A percentile compares a stretch with the other conserved stretches of the same genome.
Conservation (phyloP, 2,888 invertebrate genomes). For the Pomacea canaliculata region DNA sequence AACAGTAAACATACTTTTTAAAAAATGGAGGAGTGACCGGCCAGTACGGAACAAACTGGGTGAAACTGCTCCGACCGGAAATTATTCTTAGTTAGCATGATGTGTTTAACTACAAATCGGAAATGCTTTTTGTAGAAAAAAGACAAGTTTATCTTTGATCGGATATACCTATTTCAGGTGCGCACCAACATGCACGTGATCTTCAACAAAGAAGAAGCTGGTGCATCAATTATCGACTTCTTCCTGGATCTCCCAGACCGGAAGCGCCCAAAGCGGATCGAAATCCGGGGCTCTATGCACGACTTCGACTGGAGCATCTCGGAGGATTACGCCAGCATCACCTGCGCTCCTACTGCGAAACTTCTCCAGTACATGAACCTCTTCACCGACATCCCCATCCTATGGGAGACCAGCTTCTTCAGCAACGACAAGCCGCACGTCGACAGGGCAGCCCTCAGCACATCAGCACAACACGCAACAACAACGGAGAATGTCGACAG, state of each 20-base stretch:
- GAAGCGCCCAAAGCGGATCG: neutral
- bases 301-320: conserved; percentile 7
- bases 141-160: too few relatives aligned
- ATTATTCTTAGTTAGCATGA: too few relatives aligned
- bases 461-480: too few relatives aligned
- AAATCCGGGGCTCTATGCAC: neutral
- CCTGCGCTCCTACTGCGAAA: neutral
- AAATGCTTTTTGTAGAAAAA: too few relatives aligned
- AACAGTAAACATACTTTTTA: too few relatives aligned
- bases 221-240: conserved; percentile 15
- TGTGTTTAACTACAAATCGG: too few relatives aligned
- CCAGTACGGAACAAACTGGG: too few relatives aligned
- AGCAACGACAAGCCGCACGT: neutral
- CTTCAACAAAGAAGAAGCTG: conserved; percentile 17
- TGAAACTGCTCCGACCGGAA: too few relatives aligned
- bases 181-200: conserved; percentile 24
- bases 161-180: neutral
- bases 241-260: conserved; percentile 13
- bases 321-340: conserved; percentile 19
- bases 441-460: neutral
- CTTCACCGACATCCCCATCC: conserved; percentile 13
- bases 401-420: conserved; percentile 13
- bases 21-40: too few relatives aligned
- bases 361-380: conserved; percentile 7
- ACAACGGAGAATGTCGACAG: too few relatives aligned